A percentile compares a stretch with the other conserved stretches of the same genome.
Evolutionary conservation across 1,140 invertebrate genomes (phyloP).

Genomic region (Cydia pomonella): DNA sequence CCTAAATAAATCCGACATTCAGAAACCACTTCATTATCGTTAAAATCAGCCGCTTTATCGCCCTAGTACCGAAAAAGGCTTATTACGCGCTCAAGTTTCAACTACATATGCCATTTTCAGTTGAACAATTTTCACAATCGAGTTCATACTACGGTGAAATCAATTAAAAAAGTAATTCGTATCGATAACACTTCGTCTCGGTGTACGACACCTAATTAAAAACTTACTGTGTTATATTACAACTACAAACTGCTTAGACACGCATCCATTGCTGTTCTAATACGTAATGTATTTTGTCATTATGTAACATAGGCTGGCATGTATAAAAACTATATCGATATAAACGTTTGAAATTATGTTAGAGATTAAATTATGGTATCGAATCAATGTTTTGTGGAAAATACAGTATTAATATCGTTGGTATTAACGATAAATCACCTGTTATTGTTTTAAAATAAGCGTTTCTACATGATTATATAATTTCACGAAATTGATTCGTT

Average conservation of each 20-base stretch:
- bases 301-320: neutral
- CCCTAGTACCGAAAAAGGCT: neutral
- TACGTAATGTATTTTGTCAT: neutral
- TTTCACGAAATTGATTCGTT: neutral
- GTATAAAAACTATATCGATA: neutral
- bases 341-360: neutral
- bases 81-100: neutral
- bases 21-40: neutral
- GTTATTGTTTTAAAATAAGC: neutral
- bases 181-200: neutral
- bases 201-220: neutral
- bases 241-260: neutral
- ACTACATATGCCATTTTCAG: neutral
- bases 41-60: neutral
- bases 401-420: neutral
- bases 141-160: neutral
- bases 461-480: neutral
- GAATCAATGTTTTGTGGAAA: neutral
- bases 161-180: conserved; percentile 2
- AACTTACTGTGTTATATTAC: neutral
- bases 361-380: neutral
- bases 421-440: neutral
- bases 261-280: neutral
- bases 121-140: neutral
- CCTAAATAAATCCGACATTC: neutral